Evolutionary conservation across 2,797 vertebrate genomes (phyloP).

Genomic region (Loriculus beryllinus): DNA sequence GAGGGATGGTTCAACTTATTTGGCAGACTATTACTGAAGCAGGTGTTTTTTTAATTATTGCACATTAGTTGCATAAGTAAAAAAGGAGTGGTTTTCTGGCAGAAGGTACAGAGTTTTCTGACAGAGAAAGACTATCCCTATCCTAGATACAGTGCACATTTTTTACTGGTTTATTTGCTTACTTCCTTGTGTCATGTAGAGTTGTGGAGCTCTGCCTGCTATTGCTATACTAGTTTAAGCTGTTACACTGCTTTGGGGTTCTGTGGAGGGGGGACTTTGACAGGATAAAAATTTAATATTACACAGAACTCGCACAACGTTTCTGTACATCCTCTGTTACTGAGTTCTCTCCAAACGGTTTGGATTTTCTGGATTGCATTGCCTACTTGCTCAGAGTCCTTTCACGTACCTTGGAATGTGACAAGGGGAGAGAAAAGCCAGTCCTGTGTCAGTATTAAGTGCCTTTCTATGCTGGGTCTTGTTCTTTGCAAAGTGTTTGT

Average conservation of each 20-base stretch:
- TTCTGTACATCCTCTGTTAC: not conserved
- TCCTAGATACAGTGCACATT: fast-evolving
- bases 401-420: conserved; percentile 46
- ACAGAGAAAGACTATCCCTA: not conserved
- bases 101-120: not conserved
- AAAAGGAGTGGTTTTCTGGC: not conserved
- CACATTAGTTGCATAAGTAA: not conserved
- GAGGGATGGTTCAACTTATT: not conserved
- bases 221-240: not conserved
- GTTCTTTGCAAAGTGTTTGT: conserved; percentile 71
- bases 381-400: not conserved
- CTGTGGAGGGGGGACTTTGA: not conserved
- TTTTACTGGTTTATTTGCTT: not conserved
- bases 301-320: not conserved
- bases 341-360: not conserved
- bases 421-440: conserved; percentile 41
- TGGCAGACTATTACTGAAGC: not conserved
- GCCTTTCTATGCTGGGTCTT: conserved; percentile 71
- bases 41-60: not conserved
- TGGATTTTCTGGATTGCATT: not conserved
- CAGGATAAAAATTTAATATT: not conserved
- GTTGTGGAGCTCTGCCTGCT: not conserved
- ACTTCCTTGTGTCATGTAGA: not conserved
- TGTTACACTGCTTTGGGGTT: not conserved
- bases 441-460: conserved; percentile 70